Percentiles rank a stretch among this genome's conserved stretches.
Evolutionary conservation across 92 coral and sea anemone genomes (phyloP).

Genomic region (Blastomussa wellsi): DNA sequence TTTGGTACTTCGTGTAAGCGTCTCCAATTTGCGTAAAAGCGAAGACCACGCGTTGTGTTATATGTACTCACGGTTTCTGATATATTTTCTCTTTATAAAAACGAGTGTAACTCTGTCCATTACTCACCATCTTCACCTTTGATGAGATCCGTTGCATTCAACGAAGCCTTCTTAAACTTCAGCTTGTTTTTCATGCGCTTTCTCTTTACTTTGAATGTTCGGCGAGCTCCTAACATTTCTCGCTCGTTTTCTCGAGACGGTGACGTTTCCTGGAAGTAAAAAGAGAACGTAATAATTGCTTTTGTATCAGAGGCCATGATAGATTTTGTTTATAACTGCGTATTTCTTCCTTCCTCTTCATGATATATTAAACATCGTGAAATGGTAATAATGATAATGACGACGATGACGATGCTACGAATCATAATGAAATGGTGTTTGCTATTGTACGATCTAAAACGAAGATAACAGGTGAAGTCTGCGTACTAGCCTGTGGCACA

Average conservation of each 20-base stretch:
- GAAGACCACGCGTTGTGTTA: background rate
- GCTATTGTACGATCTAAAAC: too few species aligned
- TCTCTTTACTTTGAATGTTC: slow-evolving; percentile 32
- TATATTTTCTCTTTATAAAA: background rate
- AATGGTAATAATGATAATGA: too few species aligned
- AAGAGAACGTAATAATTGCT: background rate
- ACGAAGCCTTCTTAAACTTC: slow-evolving; percentile 36
- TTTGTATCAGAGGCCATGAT: background rate
- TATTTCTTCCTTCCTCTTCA: background rate
- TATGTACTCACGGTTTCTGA: background rate
- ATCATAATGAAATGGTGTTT: too few species aligned
- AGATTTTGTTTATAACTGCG: background rate
- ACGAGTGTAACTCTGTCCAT: too few species aligned
- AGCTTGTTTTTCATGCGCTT: slow-evolving; percentile 42
- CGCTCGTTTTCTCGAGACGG: slow-evolving; percentile 4
- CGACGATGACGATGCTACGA: too few species aligned
- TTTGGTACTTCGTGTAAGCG: background rate
- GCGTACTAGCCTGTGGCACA: too few species aligned
- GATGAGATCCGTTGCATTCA: slow-evolving; percentile 46
- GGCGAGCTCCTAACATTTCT: slow-evolving; percentile 37
- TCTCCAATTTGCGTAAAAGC: background rate
- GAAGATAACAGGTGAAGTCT: too few species aligned
- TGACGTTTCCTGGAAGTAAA: slow-evolving; percentile 1
- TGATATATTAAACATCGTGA: too few species aligned
- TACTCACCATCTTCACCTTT: slow-evolving; percentile 44